phyloP scores from a whole-genome alignment of 2,113 vertebrate species.

The Oreotrochilus melanogaster region DNA sequence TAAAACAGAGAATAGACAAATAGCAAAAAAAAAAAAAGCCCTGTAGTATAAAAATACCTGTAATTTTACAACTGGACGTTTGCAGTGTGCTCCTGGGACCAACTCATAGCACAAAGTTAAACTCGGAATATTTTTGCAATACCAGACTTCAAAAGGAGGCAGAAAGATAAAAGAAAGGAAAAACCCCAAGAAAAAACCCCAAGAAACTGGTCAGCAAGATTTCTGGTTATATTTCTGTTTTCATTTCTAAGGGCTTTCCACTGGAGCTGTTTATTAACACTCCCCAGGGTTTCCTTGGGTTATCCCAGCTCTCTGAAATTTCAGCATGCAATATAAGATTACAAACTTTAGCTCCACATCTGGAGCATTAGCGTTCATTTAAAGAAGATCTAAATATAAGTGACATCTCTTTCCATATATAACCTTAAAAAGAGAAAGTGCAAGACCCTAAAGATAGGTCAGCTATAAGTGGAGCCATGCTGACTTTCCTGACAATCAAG shows the following conservation, averaged over 20 bases:
- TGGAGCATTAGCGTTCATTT: not conserved
- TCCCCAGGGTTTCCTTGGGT: not conserved
- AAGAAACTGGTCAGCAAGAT: not conserved
- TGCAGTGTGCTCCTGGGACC: not conserved
- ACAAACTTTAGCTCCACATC: not conserved
- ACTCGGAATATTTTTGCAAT: not conserved
- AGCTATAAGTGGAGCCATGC: not conserved
- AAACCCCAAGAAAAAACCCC: too few relatives aligned
- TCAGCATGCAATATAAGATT: not conserved
- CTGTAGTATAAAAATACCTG: not conserved
- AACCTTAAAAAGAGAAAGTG: not conserved
- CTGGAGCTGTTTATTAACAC: not conserved
- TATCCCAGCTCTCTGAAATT: not conserved
- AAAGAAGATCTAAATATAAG: not conserved
- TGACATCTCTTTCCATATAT: not conserved
- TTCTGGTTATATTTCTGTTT: slow-evolving; percentile 15
- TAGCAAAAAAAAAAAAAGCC: too few relatives aligned
- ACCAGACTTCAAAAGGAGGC: not conserved
- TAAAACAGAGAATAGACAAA: not conserved
- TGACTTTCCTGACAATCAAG: not conserved
- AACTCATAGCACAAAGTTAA: not conserved
- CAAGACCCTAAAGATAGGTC: not conserved
- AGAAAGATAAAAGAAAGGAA: not conserved
- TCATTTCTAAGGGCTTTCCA: not conserved
- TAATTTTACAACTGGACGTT: not conserved